These are phyloP conservation scores for Hystrix cristata DNA, from an alignment of 2,113 vertebrate genomes.

Conservation along the genomic window DNA sequence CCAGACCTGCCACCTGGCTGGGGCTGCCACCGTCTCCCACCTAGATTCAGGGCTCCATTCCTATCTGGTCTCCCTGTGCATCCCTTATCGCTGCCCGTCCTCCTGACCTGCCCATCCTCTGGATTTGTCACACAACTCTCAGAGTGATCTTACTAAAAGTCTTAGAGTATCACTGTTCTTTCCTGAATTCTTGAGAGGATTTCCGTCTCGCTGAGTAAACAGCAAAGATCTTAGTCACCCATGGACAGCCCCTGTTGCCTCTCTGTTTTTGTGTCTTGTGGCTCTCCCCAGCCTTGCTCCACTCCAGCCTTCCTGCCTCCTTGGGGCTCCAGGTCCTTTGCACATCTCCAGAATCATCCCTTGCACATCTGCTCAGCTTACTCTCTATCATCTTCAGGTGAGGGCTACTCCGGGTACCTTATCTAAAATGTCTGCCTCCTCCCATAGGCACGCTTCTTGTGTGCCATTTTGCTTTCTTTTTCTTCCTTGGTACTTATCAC, in stretches of 20 bases:
- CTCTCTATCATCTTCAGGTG: not conserved
- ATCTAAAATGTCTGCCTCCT: not conserved
- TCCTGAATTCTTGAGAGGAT: not conserved
- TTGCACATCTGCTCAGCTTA: not conserved
- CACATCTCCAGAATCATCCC: not conserved
- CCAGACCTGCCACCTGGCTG: rapidly evolving
- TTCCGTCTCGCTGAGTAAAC: not conserved
- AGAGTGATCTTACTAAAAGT: not conserved
- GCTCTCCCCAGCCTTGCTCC: not conserved
- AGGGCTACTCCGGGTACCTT: not conserved
- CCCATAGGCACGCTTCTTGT: not conserved
- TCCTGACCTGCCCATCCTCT: not conserved
- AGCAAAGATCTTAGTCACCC: not conserved
- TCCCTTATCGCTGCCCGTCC: not conserved
- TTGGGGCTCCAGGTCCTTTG: not conserved
- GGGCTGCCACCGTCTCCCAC: not conserved
- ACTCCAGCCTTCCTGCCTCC: not conserved
- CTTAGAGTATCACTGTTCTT: not conserved
- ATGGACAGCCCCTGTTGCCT: not conserved
- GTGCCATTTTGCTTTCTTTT: not conserved
- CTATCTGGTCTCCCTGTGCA: not conserved
- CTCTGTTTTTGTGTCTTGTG: no score
- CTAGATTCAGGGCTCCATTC: not conserved
- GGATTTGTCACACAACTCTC: not conserved
- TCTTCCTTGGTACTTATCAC: not conserved